Evolutionary conservation across 2,888 invertebrate genomes (phyloP).

Genomic region (Polydrusus pterygomalis): DNA sequence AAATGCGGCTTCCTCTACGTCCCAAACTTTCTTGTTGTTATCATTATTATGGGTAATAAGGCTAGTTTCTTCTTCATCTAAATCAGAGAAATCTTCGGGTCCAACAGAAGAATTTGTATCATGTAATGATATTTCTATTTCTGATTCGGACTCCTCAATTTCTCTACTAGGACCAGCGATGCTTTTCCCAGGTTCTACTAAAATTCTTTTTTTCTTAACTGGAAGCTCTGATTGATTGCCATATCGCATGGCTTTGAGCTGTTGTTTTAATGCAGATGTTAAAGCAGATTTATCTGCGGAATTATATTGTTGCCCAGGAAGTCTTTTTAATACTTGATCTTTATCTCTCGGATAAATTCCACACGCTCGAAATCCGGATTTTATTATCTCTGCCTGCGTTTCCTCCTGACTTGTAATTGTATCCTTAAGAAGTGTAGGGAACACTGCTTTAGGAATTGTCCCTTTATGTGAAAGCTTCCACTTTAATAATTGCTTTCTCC

Average conservation of each 20-base stretch:
- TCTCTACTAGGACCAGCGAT: slow-evolving; percentile 3
- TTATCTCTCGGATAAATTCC: too few species aligned
- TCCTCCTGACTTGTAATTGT: neutral
- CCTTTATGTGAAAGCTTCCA: neutral
- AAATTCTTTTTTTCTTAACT: neutral
- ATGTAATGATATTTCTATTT: too few species aligned
- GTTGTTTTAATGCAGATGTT: neutral
- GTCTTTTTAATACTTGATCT: too few species aligned
- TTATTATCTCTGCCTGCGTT: too few species aligned
- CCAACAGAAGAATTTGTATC: neutral
- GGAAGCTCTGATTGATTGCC: too few species aligned
- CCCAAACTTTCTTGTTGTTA: neutral
- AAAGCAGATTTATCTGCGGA: neutral
- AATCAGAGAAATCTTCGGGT: slow-evolving; percentile 2
- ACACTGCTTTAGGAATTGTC: neutral
- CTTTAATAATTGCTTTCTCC: too few species aligned
- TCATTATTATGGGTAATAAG: neutral
- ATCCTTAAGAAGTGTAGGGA: slow-evolving; percentile 1
- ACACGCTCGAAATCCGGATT: too few species aligned
- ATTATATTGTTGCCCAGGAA: neutral
- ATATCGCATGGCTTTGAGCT: neutral
- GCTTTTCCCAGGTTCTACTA: slow-evolving; percentile 13
- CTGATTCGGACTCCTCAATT: neutral
- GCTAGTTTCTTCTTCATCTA: neutral
- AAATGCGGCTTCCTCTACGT: neutral